Evolutionary conservation across 2,113 vertebrate species (phyloP).

Genomic region (Eidolon helvum): DNA sequence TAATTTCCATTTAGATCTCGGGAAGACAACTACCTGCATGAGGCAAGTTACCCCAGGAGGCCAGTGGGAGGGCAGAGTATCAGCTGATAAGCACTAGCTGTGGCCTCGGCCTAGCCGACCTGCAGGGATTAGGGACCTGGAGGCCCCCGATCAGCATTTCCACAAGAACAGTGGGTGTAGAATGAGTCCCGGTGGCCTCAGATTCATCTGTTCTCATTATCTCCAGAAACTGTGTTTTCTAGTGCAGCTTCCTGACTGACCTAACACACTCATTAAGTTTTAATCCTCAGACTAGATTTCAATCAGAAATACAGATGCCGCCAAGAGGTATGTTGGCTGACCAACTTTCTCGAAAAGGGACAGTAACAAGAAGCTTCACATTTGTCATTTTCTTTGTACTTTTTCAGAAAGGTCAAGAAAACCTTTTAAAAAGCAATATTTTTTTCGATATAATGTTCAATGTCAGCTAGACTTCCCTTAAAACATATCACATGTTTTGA

Average conservation of each 20-base stretch:
- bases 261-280: slow-evolving; percentile 16
- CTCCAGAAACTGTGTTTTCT: background rate
- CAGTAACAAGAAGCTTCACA: background rate
- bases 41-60: background rate
- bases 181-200: background rate
- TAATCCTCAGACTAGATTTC: background rate
- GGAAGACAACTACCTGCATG: background rate
- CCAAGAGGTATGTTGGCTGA: background rate
- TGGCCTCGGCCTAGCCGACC: background rate
- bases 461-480: background rate
- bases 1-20: background rate
- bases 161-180: background rate
- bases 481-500: background rate
- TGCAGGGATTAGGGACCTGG: background rate
- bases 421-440: background rate
- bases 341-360: background rate
- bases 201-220: background rate
- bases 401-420: background rate
- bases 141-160: background rate
- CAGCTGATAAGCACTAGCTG: background rate
- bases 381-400: background rate
- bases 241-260: background rate
- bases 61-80: background rate
- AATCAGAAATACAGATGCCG: background rate
- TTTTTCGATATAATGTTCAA: background rate